Base-by-base conservation (phyloP, 2,797 vertebrate genomes). In the Lithobates sylvaticus region DNA sequence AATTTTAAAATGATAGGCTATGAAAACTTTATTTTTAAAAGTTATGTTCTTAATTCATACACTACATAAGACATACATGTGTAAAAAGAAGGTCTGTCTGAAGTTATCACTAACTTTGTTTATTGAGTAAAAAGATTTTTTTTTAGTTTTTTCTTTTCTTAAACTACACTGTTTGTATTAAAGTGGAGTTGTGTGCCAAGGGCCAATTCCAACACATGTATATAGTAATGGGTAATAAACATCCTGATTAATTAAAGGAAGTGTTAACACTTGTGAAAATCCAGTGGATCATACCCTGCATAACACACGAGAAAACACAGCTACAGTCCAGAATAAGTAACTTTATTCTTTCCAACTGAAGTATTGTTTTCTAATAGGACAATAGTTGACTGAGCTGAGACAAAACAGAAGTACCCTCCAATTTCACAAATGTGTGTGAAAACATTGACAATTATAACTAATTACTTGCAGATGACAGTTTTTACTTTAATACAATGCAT, bases 381-480 rank as follows among this genome's bases (percentile, higher is more conserved):
- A 79, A 84, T 78, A 34, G 50, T 26, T 50, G 34, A 64, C 32
- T 39, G 67, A 21, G 42, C 72, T 83, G 61, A 68, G 71, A 82
- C 42, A 78, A 79, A 88, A 88, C 84, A 83, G 65, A 18, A 81
- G 80, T 67, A 29, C 71, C n/a, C 32, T 74, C 44, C 76, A 84
- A 61, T 84, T 84, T 78, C 29, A 27, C 8, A 69, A 81, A 82
- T 65, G 79, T 83, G 84, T 83, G 76, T 71, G 69, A 70, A 85
- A 71, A 74, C 86, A 78, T 47, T 82, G 83, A 85, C 78, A 88
- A 85, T 81, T 81, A 77, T 50, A 71, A 73, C 67, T 84, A 81
- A 88, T 88, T 65, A 78, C 82, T 77, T 77, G 54, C 87, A 81
- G 87, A 82, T 85, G 83, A 78, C 78, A 81, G 50, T 65, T 47